Percentiles rank a stretch among this genome's conserved stretches.
Conservation (phyloP, 2,797 vertebrate species). For the Agapornis canus region DNA sequence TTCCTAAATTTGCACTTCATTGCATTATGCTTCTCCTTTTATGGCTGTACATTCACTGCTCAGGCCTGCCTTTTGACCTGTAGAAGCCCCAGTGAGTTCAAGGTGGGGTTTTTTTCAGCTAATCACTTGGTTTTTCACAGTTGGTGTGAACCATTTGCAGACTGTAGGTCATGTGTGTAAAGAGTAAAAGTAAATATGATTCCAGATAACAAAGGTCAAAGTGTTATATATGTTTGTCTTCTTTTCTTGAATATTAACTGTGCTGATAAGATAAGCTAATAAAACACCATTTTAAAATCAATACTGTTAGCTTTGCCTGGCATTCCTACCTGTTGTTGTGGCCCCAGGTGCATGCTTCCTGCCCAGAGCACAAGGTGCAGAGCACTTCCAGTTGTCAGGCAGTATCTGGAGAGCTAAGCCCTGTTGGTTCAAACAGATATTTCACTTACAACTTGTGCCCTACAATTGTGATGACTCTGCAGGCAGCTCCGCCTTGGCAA, state of each 20-base stretch:
- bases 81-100: background rate
- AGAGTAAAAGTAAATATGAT: slow-evolving; percentile 57
- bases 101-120: background rate
- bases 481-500: background rate
- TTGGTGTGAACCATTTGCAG: slow-evolving; percentile 5
- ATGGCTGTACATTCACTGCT: background rate
- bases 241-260: slow-evolving; percentile 65
- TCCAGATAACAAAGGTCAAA: slow-evolving; percentile 65
- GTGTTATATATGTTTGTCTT: slow-evolving; percentile 40
- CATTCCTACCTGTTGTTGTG: slow-evolving; percentile 7
- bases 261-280: slow-evolving; percentile 67
- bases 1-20: background rate
- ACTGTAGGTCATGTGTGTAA: slow-evolving; percentile 16
- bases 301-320: slow-evolving; percentile 39
- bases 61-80: background rate
- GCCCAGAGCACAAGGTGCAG: background rate
- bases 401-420: background rate
- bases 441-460: background rate
- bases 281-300: slow-evolving; percentile 55
- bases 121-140: background rate
- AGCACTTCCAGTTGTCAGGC: background rate
- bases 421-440: background rate
- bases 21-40: background rate
- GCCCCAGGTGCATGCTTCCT: background rate
- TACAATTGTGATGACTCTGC: background rate